phyloP scores from a whole-genome alignment of 2,113 vertebrate genomes.

The Cryptoleucopteryx plumbea region DNA sequence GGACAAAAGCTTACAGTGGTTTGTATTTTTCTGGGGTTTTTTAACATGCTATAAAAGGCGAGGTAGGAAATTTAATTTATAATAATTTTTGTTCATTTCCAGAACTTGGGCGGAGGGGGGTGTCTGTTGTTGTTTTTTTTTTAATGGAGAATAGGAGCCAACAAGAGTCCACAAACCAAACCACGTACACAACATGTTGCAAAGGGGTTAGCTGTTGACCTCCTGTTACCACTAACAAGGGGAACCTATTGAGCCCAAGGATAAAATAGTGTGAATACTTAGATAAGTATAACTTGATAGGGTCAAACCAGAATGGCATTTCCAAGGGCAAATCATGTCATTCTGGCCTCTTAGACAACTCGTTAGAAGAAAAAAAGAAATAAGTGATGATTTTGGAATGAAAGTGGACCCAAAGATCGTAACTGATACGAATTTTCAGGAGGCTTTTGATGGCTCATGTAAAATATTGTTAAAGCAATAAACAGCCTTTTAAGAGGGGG shows the following conservation, averaged over 20 bases:
- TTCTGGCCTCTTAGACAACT: neutral
- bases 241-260: neutral
- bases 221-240: neutral
- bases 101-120: neutral
- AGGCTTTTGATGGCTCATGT: neutral
- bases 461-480: neutral
- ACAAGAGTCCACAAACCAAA: neutral
- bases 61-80: neutral
- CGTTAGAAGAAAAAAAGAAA: neutral
- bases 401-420: neutral
- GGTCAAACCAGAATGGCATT: conserved; percentile 35
- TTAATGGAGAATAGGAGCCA: neutral
- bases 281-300: conserved; percentile 35
- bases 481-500: neutral
- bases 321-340: conserved; percentile 32
- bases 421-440: neutral
- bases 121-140: neutral
- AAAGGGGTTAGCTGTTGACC: neutral
- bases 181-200: neutral
- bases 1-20: neutral
- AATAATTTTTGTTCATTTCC: neutral
- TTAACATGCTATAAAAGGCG: neutral
- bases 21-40: neutral
- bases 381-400: neutral
- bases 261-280: conserved; percentile 28